These are phyloP conservation scores for Chrysaora quinquecirrha DNA, from an alignment of 30 jellyfish, hydroid and myxozoan species.

Conservation along the genomic window DNA sequence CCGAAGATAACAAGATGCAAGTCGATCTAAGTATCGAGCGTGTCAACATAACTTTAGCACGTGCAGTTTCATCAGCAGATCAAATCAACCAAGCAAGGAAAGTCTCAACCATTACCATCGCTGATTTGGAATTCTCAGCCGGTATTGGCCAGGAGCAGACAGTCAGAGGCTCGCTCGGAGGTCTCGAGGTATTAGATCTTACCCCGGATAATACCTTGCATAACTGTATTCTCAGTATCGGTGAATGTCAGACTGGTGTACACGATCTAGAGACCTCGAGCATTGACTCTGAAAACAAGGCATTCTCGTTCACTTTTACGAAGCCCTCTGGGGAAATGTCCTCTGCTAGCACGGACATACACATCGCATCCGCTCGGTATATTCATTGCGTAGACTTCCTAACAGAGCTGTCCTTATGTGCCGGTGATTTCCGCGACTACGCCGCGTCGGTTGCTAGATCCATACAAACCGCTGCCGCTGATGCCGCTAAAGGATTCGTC, in stretches of 20 bases:
- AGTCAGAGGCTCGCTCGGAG: constrained; percentile 82
- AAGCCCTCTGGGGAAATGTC: constrained; percentile 1
- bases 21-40: constrained; percentile 59
- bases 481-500: constrained; percentile 93
- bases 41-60: constrained; percentile 54
- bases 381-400: constrained; percentile 79
- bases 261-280: background rate
- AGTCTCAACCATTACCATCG: constrained; percentile 82
- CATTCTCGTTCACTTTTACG: constrained; percentile 58
- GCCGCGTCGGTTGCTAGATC: constrained; percentile 84
- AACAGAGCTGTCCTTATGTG: constrained; percentile 79
- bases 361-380: constrained; percentile 92
- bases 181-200: constrained; percentile 69
- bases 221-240: constrained; percentile 70
- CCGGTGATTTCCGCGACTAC: constrained; percentile 92
- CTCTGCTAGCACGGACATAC: constrained; percentile 36
- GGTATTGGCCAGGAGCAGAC: constrained; percentile 47
- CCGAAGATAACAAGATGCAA: constrained; percentile 32
- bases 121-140: constrained; percentile 82
- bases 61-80: constrained; percentile 44
- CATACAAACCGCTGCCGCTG: constrained; percentile 94
- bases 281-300: constrained; percentile 57
- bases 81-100: constrained; percentile 68
- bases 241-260: constrained; percentile 56
- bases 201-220: constrained; percentile 69